Base-by-base conservation (phyloP, 2,888 invertebrate species). In the Melieria picta region DNA sequence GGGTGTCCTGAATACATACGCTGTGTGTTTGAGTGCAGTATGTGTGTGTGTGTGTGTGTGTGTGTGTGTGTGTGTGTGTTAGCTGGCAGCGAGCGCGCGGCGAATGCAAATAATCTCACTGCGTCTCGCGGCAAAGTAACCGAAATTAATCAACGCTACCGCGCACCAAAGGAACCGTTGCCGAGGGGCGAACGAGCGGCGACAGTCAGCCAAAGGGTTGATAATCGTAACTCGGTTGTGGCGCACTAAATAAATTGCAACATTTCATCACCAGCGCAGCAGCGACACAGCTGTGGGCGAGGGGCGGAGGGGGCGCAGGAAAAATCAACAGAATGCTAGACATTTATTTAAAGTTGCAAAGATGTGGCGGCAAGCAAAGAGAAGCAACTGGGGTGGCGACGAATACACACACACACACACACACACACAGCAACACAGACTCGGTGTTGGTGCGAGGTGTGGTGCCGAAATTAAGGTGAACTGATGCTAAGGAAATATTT, bases 41-140 rank as follows among this genome's bases (percentile, higher is more conserved):
- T 66, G 13, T 47, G 10, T 45, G 56, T n/a, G 56, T 11, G n/a
- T 56, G 65, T 56, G 13, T 57, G 10, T 47, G 57, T 66, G 13
- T 47, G 10, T 45, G 56, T n/a, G 56, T 11, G n/a, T 56, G 65
- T 56, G 13, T 57, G 10, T 57, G 9, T 66, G 46, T 46, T 10
- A 30, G 30, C 30, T 2, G 30, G 30, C 30, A 30, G 30, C 30
- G 30, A 30, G 30, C 30, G 30, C 30, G 30, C 30, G 30, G 30
- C 30, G 30, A 30, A 30, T 30, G 30, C 30, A 30, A 30, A 30
- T 30, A 30, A 30, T 30, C 30, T 30, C 30, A 30, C 30, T 30
- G 2, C 30, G 30, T 30, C 30, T 30, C 30, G 30, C 30, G 30
- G 30, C 30, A 3, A 30, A 30, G 30, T 30, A 30, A 30, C 30